Evolutionary conservation across 2,888 invertebrate species (phyloP).

Genomic region (Synanthedon tipuliformis): DNA sequence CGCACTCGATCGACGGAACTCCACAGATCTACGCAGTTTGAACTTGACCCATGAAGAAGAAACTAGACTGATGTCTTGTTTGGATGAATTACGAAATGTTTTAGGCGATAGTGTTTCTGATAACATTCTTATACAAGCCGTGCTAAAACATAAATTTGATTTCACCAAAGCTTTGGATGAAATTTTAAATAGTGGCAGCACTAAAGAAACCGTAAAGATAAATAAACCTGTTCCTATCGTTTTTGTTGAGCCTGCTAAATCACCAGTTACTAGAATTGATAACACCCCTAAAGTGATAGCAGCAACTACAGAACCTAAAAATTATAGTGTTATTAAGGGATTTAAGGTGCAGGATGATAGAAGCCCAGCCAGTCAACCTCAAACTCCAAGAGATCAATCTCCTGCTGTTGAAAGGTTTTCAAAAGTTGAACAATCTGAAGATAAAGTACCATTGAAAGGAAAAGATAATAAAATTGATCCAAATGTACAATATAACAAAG

Average conservation of each 20-base stretch:
- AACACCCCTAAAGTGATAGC: slow-evolving; percentile 45
- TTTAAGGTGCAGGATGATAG: slow-evolving; percentile 58
- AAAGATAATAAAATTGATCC: slow-evolving; percentile 72
- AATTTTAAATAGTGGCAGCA: slow-evolving; percentile 70
- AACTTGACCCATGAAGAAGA: slow-evolving; percentile 75
- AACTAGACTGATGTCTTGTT: slow-evolving; percentile 82
- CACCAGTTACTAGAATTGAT: slow-evolving; percentile 28
- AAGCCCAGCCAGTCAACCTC: slow-evolving; percentile 33
- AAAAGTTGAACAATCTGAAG: slow-evolving; percentile 39
- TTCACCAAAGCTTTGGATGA: slow-evolving; percentile 79
- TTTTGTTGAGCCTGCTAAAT: slow-evolving; percentile 31
- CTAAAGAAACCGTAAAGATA: slow-evolving; percentile 25
- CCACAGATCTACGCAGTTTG: slow-evolving; percentile 57
- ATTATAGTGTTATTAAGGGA: slow-evolving; percentile 63
- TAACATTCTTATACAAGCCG: slow-evolving; percentile 76
- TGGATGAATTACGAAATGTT: slow-evolving; percentile 84
- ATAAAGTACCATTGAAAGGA: slow-evolving; percentile 45
- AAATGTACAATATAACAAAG: slow-evolving; percentile 74
- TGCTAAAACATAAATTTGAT: slow-evolving; percentile 79
- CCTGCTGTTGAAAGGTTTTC: slow-evolving; percentile 74
- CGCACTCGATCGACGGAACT: slow-evolving; percentile 45
- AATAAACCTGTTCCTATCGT: slow-evolving; percentile 24
- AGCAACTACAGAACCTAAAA: slow-evolving; percentile 54
- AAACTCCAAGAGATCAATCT: slow-evolving; percentile 77
- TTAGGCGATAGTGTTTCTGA: slow-evolving; percentile 83